Base-by-base conservation (phyloP, 2,113 vertebrate species). In the Oreochromis tanganicae region DNA sequence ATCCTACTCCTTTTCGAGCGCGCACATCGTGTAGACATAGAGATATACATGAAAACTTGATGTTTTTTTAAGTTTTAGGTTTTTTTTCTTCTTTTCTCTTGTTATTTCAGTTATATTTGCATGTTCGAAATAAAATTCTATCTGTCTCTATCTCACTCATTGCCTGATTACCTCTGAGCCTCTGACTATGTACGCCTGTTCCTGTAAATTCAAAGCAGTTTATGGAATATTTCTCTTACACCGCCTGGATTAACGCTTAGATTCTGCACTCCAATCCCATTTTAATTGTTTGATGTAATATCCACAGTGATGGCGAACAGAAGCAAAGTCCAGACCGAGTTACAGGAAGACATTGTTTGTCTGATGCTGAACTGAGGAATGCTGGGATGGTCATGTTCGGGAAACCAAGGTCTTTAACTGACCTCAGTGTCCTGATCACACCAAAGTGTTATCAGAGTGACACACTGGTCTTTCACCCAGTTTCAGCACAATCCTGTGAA, bases 351-450 rank as follows among this genome's bases (percentile, higher is more conserved):
- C 48, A 7, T 21, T 9, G 27, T 66, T 54, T 85, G 43, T 63
- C 71, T 92, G 87, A 93, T 86, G 38, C 19, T 55, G 59, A 84
- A 41, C 73, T 82, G 81, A 71, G 90, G 88, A 96, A 96, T 94
- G 82, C 71, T 57, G 85, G 78, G 87, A 52, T 19, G 38, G 83
- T 93, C 85, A 68, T 90, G 85, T 92, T 94, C 52, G 55, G 88
- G 91, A 95, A 96, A 83, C 59, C 21, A 1, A 29, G 57, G 73
- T 48, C 56, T 86, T 50, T 80, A 46, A 48, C 66, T 88, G 66
- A 86, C 80, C 82, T 85, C 71, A 32, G 81, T 36, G 12, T 89
- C 7, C 75, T 5, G 2, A 84, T 94, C 85, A 54, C 93, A 95
- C 90, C 32, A 7, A 16, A 10, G 75, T 91, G 94, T 88, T 14